Evolutionary conservation across 2,888 invertebrate genomes (phyloP).

Genomic region (Frankliniella fusca): DNA sequence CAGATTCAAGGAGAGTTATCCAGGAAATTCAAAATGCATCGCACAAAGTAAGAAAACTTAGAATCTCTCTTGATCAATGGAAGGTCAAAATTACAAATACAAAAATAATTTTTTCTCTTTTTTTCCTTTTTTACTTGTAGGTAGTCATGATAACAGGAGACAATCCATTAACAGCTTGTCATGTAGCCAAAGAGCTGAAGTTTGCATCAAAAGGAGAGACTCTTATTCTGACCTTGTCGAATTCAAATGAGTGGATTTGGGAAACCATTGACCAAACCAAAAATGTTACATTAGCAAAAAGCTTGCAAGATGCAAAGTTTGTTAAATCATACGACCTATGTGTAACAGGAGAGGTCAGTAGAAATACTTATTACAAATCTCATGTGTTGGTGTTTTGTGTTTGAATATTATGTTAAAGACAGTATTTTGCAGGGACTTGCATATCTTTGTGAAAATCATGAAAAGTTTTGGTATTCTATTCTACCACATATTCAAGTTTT

Average conservation of each 20-base stretch:
- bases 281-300: conserved; percentile 52
- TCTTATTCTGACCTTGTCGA: conserved; percentile 58
- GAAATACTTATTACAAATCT: background rate
- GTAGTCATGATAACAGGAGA: conserved; percentile 99
- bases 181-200: conserved; percentile 89
- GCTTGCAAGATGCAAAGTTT: conserved; percentile 55
- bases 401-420: conserved; percentile 32
- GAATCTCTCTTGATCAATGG: background rate
- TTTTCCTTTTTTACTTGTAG: conserved; percentile 44
- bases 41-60: conserved; percentile 66
- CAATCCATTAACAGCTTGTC: conserved; percentile 97
- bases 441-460: conserved; percentile 61
- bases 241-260: conserved; percentile 65
- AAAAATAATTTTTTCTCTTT: conserved; percentile 29
- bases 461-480: conserved; percentile 62
- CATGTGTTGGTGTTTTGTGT: conserved; percentile 25
- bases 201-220: conserved; percentile 69
- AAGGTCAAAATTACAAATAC: conserved; percentile 28
- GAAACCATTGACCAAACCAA: conserved; percentile 66
- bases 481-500: conserved; percentile 87
- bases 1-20: conserved; percentile 91
- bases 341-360: conserved; percentile 81
- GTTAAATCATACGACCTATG: conserved; percentile 81
- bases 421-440: conserved; percentile 55
- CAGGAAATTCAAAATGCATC: conserved; percentile 90